Evolutionary conservation across 2,888 invertebrate genomes (phyloP).

Genomic region (Calameuta idolon): DNA sequence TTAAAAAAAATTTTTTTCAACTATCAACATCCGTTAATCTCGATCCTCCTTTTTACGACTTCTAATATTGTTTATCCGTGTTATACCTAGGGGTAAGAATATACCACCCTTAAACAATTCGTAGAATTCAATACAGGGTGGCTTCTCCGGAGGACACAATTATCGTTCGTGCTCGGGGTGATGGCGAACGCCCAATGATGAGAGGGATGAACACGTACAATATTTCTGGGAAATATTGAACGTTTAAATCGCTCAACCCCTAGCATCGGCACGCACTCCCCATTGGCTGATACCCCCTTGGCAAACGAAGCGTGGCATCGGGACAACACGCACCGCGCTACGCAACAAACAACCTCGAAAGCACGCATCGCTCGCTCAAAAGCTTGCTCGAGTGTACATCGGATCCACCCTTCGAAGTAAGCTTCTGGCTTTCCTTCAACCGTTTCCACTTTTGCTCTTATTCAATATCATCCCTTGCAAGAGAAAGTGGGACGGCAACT

Average conservation of each 20-base stretch:
- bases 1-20: background rate
- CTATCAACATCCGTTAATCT: background rate
- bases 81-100: background rate
- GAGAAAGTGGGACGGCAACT: background rate
- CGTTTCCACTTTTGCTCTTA: background rate
- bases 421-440: background rate
- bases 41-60: background rate
- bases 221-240: conserved; percentile 42
- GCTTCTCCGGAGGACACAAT: background rate
- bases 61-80: background rate
- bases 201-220: conserved; percentile 22
- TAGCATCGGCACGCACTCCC: conserved; percentile 36
- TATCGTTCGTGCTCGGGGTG: conserved; percentile 1
- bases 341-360: conserved; percentile 52
- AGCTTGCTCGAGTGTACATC: conserved; percentile 2
- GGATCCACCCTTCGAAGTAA: background rate
- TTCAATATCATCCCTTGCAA: background rate
- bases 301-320: conserved; percentile 46
- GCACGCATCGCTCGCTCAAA: conserved; percentile 40
- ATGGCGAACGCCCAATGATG: background rate
- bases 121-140: background rate
- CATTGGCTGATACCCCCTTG: conserved; percentile 22
- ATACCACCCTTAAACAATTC: background rate
- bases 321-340: conserved; percentile 52
- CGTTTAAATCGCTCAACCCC: conserved; percentile 38